These are phyloP conservation scores for Pseudomyrmex sp. DNA, from an alignment of 1,140 invertebrate genomes.

Conservation along the genomic window DNA sequence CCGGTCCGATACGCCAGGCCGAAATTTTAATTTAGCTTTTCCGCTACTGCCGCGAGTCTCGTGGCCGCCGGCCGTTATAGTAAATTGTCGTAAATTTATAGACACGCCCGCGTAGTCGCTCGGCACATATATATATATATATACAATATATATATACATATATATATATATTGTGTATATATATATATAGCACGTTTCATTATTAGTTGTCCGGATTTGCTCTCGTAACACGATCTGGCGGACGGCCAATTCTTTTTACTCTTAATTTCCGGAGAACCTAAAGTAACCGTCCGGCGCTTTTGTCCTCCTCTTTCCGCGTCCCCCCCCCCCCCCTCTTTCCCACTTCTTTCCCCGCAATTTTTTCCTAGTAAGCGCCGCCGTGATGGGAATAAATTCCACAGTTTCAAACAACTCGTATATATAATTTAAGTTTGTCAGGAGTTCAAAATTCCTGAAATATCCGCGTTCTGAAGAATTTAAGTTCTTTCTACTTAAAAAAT, in stretches of 20 bases:
- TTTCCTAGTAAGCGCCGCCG: slow-evolving; percentile 29
- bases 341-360: slow-evolving; percentile 31
- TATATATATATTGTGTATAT: no score
- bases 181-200: slow-evolving; percentile 69
- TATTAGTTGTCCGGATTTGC: slow-evolving; percentile 75
- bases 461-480: not conserved
- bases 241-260: slow-evolving; percentile 70
- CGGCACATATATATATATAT: not conserved
- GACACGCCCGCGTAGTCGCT: slow-evolving; percentile 55
- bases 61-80: slow-evolving; percentile 65
- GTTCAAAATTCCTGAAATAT: not conserved
- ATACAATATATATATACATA: no score
- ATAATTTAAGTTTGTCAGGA: slow-evolving; percentile 4
- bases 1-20: slow-evolving; percentile 40
- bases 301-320: not conserved
- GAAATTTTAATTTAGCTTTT: slow-evolving; percentile 67
- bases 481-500: not conserved
- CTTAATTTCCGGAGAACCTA: slow-evolving; percentile 65
- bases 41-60: slow-evolving; percentile 32
- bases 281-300: slow-evolving; percentile 51
- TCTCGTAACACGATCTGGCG: slow-evolving; percentile 72
- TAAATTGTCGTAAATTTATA: slow-evolving; percentile 76
- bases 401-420: slow-evolving; percentile 15
- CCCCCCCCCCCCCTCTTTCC: not conserved
- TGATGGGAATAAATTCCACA: slow-evolving; percentile 31